Conservation (phyloP, 2,113 vertebrate genomes). For the Daubentonia madagascariensis region DNA sequence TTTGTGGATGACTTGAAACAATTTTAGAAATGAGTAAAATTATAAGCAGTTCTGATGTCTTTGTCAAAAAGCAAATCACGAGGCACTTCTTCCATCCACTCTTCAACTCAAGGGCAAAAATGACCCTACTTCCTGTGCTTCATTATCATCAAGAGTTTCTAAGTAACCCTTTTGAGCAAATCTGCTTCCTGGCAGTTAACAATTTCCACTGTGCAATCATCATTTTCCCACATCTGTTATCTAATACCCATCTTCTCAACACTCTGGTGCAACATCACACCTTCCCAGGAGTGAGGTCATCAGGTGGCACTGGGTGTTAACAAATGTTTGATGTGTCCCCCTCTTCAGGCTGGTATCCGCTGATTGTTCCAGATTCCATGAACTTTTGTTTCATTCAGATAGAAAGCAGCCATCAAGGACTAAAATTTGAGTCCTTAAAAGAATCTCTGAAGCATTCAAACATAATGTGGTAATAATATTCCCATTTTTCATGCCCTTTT, state of each 20-base stretch:
- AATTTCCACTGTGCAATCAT: background rate
- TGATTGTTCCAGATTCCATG: background rate
- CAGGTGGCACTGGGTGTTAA: background rate
- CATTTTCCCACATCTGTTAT: background rate
- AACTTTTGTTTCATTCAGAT: background rate
- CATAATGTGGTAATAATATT: background rate
- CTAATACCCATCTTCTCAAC: background rate
- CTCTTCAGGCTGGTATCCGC: background rate
- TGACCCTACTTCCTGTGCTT: background rate
- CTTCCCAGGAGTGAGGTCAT: background rate
- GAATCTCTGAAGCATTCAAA: background rate
- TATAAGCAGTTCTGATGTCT: background rate
- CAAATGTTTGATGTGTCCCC: background rate
- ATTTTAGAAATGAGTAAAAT: background rate
- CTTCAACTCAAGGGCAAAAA: background rate
- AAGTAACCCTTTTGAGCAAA: background rate
- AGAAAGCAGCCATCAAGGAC: background rate
- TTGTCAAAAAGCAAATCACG: background rate
- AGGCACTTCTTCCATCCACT: background rate
- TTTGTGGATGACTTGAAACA: conserved; percentile 3
- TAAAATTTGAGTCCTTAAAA: background rate
- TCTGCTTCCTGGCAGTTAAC: background rate
- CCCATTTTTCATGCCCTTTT: background rate
- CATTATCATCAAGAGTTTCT: background rate
- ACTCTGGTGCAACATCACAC: background rate